Conservation (phyloP, 2,113 vertebrate species). For the Pardalotus punctatus region DNA sequence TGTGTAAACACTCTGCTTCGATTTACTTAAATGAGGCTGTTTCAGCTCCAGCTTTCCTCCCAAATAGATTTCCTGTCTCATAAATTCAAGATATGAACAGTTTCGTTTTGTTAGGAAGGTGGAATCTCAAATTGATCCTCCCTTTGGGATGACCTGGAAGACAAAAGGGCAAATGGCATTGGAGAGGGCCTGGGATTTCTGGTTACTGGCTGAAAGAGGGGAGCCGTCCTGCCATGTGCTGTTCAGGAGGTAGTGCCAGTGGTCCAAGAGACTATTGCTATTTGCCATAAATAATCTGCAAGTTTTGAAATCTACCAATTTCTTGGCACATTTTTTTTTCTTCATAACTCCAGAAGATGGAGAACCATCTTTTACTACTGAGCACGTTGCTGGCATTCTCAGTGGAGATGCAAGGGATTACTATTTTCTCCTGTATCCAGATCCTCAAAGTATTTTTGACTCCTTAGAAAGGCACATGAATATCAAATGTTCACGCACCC, state of each 20-base stretch:
- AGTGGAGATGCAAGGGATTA: neutral
- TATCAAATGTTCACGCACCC: neutral
- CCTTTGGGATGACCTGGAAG: conserved; percentile 10
- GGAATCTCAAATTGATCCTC: neutral
- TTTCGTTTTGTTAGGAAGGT: conserved; percentile 5
- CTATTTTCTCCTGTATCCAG: neutral
- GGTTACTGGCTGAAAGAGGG: neutral
- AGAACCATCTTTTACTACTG: neutral
- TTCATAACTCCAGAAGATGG: neutral
- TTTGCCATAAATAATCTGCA: neutral
- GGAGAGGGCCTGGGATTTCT: neutral
- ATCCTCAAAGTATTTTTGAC: neutral
- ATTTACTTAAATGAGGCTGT: conserved; percentile 56
- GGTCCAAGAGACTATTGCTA: neutral
- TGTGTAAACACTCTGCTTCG: conserved; percentile 72
- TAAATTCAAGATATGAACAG: conserved; percentile 33
- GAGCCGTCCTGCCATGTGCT: neutral
- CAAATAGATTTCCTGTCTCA: conserved; percentile 44
- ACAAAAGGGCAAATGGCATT: conserved; percentile 19
- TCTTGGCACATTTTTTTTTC: neutral
- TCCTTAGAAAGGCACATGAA: neutral
- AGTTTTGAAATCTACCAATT: neutral
- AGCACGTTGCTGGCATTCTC: neutral
- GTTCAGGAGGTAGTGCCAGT: neutral
- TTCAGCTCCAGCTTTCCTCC: conserved; percentile 57